Conservation (phyloP, 2,888 invertebrate genomes). For the Melanostoma scalare region DNA sequence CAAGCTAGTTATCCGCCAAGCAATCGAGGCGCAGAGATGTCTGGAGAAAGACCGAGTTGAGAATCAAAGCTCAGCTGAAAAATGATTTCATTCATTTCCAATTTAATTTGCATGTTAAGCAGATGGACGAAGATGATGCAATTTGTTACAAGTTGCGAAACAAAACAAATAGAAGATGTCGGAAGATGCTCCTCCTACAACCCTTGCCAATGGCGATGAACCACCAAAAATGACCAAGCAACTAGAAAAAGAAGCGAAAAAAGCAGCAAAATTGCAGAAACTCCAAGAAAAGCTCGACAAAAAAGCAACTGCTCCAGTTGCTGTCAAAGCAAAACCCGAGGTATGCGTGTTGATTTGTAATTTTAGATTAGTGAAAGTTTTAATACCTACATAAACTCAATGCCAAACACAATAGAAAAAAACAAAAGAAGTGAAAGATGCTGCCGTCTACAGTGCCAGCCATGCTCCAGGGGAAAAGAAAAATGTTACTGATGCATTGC, state of each 20-base stretch:
- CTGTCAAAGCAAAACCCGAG: constrained; percentile 88
- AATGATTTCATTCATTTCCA: no score
- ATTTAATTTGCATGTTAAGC: no score
- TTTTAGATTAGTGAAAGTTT: constrained; percentile 68
- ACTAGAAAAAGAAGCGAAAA: constrained; percentile 96
- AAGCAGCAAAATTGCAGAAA: constrained; percentile 97
- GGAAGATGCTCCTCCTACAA: constrained; percentile 58
- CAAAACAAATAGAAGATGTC: constrained; percentile 75
- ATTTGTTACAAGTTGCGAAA: no score
- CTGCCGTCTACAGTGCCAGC: constrained; percentile 88
- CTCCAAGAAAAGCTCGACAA: constrained; percentile 95
- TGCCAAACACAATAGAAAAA: constrained; percentile 85
- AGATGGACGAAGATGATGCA: no score
- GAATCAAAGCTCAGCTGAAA: no score
- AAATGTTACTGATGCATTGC: constrained; percentile 90
- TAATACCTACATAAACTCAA: neutral
- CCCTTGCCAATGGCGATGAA: constrained; percentile 81
- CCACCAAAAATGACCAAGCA: constrained; percentile 94
- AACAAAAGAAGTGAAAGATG: constrained; percentile 88
- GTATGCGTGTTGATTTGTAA: constrained; percentile 78
- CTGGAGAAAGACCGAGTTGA: no score
- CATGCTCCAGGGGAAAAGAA: constrained; percentile 95
- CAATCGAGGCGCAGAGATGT: no score
- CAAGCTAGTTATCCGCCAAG: no score
- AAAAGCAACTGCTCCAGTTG: constrained; percentile 85